These are phyloP conservation scores for Ips typographus DNA, from an alignment of 1,140 invertebrate species.

Conservation along the genomic window DNA sequence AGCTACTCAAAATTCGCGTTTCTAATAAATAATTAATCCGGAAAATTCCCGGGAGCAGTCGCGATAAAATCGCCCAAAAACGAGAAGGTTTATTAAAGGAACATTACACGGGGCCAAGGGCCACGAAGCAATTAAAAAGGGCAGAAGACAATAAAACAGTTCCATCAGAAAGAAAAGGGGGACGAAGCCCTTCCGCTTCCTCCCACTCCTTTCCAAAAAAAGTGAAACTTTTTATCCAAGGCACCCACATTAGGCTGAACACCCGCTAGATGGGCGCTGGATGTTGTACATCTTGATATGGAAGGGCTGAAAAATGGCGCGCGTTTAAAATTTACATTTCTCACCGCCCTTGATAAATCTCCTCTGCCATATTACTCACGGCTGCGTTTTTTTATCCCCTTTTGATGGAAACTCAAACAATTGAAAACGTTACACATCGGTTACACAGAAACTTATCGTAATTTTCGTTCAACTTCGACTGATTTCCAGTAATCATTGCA, in stretches of 20 bases:
- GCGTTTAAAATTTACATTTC: conserved; percentile 35
- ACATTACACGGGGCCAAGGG: background rate
- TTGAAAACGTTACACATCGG: no score
- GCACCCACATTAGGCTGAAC: conserved; percentile 13
- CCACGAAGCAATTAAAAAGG: conserved; percentile 2
- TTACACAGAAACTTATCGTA: no score
- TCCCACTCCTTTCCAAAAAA: no score
- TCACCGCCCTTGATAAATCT: conserved; percentile 24
- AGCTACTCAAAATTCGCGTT: conserved; percentile 2
- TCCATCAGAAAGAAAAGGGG: background rate
- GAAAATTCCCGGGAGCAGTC: conserved; percentile 6
- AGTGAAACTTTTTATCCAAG: no score
- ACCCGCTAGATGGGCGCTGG: conserved; percentile 5
- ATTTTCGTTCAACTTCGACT: no score
- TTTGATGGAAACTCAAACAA: no score
- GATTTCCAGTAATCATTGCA: no score
- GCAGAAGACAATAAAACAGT: conserved; percentile 5
- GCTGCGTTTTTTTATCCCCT: no score
- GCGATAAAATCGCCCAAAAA: conserved; percentile 6
- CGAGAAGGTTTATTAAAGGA: background rate
- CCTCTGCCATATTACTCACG: conserved; percentile 5
- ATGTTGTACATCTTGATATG: conserved; percentile 31
- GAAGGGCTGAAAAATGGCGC: conserved; percentile 22
- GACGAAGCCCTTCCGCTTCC: background rate
- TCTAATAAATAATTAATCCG: conserved; percentile 14